Percentiles rank a stretch among this genome's conserved stretches.
Evolutionary conservation across 2,797 vertebrate genomes (phyloP).

Genomic region (Megaceryle alcyon): DNA sequence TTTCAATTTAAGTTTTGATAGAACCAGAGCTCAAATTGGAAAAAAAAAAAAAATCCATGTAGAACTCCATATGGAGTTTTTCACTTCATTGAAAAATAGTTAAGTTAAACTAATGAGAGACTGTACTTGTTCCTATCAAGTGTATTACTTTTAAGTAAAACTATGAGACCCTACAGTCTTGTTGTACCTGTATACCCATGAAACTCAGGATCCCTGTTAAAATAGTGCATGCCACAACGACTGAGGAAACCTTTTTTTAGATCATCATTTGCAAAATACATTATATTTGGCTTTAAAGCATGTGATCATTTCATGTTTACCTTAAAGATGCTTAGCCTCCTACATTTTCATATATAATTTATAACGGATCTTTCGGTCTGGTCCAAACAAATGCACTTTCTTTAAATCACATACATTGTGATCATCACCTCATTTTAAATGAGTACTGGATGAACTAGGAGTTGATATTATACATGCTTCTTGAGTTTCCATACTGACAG

Average conservation of each 20-base stretch:
- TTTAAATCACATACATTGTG: neutral
- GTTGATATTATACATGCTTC: neutral
- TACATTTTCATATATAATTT: neutral
- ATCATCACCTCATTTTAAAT: neutral
- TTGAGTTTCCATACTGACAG: neutral
- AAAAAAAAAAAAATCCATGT: neutral
- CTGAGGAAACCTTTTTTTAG: neutral
- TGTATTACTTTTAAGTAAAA: neutral
- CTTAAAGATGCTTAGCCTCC: neutral
- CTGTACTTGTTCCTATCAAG: neutral
- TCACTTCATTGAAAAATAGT: fast-evolving
- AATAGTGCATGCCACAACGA: neutral
- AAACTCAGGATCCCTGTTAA: neutral
- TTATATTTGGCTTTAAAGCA: neutral
- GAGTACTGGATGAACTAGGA: neutral
- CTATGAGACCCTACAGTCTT: neutral
- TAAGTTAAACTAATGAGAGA: neutral
- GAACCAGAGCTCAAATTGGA: neutral
- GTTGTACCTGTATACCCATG: neutral
- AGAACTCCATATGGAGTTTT: neutral
- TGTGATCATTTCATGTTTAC: neutral
- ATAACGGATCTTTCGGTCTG: neutral
- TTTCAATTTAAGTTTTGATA: neutral
- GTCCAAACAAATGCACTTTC: neutral
- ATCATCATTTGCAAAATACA: neutral